A percentile compares a stretch with the other conserved stretches of the same genome.
Conservation (phyloP, 37 sponge, comb jelly and placozoan species). For the Oopsacas minuta region DNA sequence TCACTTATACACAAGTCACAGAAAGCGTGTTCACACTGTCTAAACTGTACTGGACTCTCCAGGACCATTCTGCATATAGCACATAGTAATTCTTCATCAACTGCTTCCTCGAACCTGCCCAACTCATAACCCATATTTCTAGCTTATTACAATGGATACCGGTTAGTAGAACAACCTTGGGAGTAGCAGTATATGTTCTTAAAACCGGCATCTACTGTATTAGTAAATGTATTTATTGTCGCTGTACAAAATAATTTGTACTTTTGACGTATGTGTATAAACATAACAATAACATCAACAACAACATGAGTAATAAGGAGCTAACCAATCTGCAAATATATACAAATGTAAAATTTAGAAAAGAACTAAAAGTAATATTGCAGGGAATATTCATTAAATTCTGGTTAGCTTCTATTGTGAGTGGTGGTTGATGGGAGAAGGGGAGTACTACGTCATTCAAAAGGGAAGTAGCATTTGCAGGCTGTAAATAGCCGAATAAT, state of each 20-base stretch:
- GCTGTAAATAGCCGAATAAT: background rate
- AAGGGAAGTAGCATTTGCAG: background rate
- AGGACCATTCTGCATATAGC: slow-evolving; percentile 76
- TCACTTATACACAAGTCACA: slow-evolving; percentile 71
- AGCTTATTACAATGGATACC: too few species aligned
- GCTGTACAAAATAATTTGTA: too few species aligned
- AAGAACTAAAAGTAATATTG: slow-evolving; percentile 11
- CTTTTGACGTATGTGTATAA: background rate
- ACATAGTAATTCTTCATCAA: slow-evolving; percentile 85
- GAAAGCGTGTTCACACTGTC: slow-evolving; percentile 87
- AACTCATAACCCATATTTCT: slow-evolving; percentile 93
- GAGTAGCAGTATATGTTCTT: too few species aligned
- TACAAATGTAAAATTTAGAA: slow-evolving; percentile 17
- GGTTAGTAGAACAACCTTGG: too few species aligned
- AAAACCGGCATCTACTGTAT: too few species aligned
- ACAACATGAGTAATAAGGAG: too few species aligned
- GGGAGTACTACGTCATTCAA: background rate
- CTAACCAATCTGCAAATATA: slow-evolving; percentile 19
- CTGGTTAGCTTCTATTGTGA: background rate
- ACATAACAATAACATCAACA: background rate
- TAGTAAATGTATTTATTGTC: too few species aligned
- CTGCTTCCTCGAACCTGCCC: slow-evolving; percentile 46
- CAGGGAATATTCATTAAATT: slow-evolving; percentile 3
- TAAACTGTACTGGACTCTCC: slow-evolving; percentile 64
- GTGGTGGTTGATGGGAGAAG: background rate